Percentiles rank a stretch among this genome's conserved stretches.
phyloP scores from a whole-genome alignment of 2,797 vertebrate genomes.

The Scyliorhinus canicula region DNA sequence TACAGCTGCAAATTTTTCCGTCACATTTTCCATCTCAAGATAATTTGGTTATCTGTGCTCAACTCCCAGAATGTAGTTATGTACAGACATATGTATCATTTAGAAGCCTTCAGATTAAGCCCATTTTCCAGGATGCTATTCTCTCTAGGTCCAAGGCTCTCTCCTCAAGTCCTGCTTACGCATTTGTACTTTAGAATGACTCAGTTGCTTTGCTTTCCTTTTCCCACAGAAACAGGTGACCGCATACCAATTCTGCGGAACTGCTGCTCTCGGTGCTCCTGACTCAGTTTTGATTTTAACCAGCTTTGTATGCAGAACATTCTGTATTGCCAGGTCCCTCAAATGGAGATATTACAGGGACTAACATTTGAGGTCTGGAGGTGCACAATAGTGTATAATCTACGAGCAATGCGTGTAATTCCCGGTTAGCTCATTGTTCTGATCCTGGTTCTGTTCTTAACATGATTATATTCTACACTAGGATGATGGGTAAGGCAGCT shows the following conservation, averaged over 20 bases:
- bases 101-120: neutral
- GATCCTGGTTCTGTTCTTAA: neutral
- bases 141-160: neutral
- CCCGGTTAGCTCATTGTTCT: neutral
- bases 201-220: neutral
- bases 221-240: neutral
- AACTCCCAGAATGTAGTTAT: neutral
- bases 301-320: neutral
- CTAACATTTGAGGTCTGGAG: neutral
- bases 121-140: neutral
- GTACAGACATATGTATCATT: neutral
- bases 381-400: neutral
- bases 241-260: neutral
- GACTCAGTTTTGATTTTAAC: neutral
- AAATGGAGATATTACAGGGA: neutral
- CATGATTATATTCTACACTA: neutral
- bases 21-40: neutral
- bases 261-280: neutral
- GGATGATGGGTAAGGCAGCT: neutral
- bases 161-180: neutral
- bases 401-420: neutral
- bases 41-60: neutral
- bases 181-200: neutral
- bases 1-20: neutral
- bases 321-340: neutral